phyloP scores from a whole-genome alignment of 2,888 invertebrate species.

The Allophyes oxyacanthae region DNA sequence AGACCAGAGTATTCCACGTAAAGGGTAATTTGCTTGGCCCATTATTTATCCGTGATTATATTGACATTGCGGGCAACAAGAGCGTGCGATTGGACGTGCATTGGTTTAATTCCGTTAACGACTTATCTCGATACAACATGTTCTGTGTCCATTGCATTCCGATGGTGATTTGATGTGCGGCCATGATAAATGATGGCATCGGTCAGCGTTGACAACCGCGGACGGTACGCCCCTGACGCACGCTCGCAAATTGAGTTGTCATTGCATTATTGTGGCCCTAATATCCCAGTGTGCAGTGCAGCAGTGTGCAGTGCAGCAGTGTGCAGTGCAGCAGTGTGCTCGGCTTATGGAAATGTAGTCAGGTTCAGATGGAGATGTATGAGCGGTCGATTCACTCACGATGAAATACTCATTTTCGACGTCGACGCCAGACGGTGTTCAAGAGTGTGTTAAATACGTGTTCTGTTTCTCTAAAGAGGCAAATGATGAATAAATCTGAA shows the following conservation, averaged over 20 bases:
- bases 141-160: slow-evolving; percentile 63
- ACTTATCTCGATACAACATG: slow-evolving; percentile 47
- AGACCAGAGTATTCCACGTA: slow-evolving; percentile 16
- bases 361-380: slow-evolving; percentile 31
- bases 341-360: slow-evolving; percentile 32
- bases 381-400: slow-evolving; percentile 8
- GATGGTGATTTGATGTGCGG: slow-evolving; percentile 66
- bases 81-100: slow-evolving; percentile 47
- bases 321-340: slow-evolving; percentile 14
- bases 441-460: slow-evolving; percentile 29
- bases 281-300: slow-evolving; percentile 50
- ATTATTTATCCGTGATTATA: slow-evolving; percentile 51
- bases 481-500: neutral
- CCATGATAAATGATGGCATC: slow-evolving; percentile 63
- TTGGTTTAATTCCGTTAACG: slow-evolving; percentile 53
- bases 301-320: slow-evolving; percentile 8
- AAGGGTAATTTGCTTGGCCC: slow-evolving; percentile 35
- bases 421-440: slow-evolving; percentile 3
- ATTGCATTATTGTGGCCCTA: slow-evolving; percentile 63
- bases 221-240: slow-evolving; percentile 45
- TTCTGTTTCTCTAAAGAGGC: slow-evolving; percentile 9
- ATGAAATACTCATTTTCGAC: slow-evolving; percentile 24
- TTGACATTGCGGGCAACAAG: slow-evolving; percentile 47
- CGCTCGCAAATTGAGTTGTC: slow-evolving; percentile 71
- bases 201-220: slow-evolving; percentile 55